Conservation (phyloP, 2,888 invertebrate genomes). For the Nemapogon koenigi region DNA sequence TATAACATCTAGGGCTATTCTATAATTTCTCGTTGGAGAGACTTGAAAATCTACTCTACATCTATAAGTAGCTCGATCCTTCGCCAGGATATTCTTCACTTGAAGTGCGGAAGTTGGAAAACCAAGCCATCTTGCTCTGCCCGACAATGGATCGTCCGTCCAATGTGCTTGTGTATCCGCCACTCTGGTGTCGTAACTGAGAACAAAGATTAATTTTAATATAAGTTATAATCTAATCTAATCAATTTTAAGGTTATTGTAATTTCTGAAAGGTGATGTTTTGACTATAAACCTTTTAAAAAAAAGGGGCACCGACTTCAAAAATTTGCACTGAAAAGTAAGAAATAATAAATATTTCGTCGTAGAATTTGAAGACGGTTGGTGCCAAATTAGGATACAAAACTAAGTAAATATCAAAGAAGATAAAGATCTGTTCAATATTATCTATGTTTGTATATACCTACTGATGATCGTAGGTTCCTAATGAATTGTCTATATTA, state of each 20-base stretch:
- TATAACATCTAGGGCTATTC: conserved; percentile 76
- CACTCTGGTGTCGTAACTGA: conserved; percentile 48
- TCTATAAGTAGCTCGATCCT: conserved; percentile 43
- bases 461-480: too few relatives aligned
- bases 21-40: conserved; percentile 79
- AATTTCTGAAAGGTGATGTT: neutral
- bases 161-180: conserved; percentile 41
- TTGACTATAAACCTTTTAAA: neutral
- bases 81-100: conserved; percentile 33
- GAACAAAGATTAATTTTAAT: conserved; percentile 16
- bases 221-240: neutral
- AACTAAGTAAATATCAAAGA: too few relatives aligned
- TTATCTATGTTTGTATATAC: too few relatives aligned
- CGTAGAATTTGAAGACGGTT: too few relatives aligned
- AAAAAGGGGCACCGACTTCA: too few relatives aligned
- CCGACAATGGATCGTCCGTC: conserved; percentile 64
- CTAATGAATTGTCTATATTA: too few relatives aligned
- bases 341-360: too few relatives aligned
- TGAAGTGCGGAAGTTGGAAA: conserved; percentile 37
- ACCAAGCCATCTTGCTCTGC: conserved; percentile 70
- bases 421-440: too few relatives aligned
- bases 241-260: neutral
- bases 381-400: too few relatives aligned
- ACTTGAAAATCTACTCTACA: conserved; percentile 59
- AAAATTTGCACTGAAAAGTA: too few relatives aligned